Conservation (phyloP, 1,140 invertebrate species). For the Diorhabda elongata region DNA sequence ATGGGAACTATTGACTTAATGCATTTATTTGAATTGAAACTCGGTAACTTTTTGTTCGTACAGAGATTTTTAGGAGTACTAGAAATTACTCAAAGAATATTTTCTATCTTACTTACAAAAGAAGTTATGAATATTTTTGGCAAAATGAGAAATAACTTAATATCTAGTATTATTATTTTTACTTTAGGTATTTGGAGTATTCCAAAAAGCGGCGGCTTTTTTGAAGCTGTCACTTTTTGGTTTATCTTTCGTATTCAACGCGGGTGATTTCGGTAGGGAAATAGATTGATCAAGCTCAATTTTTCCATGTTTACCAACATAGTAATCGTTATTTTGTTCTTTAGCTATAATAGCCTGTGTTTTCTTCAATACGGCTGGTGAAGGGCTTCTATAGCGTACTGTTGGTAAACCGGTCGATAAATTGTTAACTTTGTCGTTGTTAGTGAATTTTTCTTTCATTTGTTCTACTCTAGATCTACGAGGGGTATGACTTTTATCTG, state of each 20-base stretch:
- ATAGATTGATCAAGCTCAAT: background rate
- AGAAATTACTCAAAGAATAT: no score
- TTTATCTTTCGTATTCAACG: constrained; percentile 27
- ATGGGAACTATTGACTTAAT: no score
- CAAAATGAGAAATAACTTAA: background rate
- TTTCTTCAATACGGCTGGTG: constrained; percentile 36
- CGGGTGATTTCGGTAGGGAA: constrained; percentile 18
- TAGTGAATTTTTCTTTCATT: constrained; percentile 13
- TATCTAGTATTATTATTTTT: constrained; percentile 5
- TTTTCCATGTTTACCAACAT: constrained; percentile 17
- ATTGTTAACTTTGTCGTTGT: constrained; percentile 14
- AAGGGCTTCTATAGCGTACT: constrained; percentile 32
- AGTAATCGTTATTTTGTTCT: constrained; percentile 32
- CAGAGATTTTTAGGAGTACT: no score
- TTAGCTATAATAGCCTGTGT: constrained; percentile 36
- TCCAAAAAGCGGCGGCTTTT: constrained; percentile 43
- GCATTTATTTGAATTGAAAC: no score
- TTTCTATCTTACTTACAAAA: no score
- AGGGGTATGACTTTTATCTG: background rate
- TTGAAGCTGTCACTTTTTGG: constrained; percentile 39
- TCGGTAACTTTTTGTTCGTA: no score
- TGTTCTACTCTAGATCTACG: constrained; percentile 11
- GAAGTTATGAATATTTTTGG: no score
- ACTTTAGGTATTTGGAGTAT: constrained; percentile 36
- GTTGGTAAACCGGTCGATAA: constrained; percentile 18